Base-by-base conservation (phyloP, 2,797 vertebrate genomes). In the Brachyalestes nurse region DNA sequence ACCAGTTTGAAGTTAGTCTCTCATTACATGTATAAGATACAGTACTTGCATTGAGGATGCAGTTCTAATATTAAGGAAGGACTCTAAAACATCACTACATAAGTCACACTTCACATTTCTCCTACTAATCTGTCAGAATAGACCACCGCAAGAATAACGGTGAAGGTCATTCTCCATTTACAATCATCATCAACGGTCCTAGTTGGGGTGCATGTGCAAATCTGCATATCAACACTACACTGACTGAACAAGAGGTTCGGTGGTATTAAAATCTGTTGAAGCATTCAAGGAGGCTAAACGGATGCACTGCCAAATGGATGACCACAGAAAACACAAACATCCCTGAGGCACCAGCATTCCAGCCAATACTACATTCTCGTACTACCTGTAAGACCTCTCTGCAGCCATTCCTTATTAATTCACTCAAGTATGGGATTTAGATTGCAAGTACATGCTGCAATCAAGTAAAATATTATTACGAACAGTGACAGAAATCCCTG, bases 301-400 rank as follows among this genome's bases (percentile, higher is more conserved):
- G 57, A 58, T 28, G 51, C 10, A 58, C 25, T 77, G 16, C n/a
- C 55, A 34, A 61, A 40, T 0, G n/a, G n/a, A 25, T n/a, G 13
- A 62, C 49, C 19, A 55, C 16, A 73, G 21, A 72, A 28, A 58
- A 77, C 21, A 21, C 16, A 57, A 80, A 80, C 57, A 67, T 83
- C 78, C 77, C 71, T 77, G 79, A 82, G 79, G 61, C 49, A 65
- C 38, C 23, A 34, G 23, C 45, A 70, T 7, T 53, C 16, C 70
- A 55, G 70, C 4, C 47, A 28, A 53, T 72, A 19, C 9, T 55
- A 72, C 25, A 55, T 19, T 8, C 16, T 16, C 2, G 9, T 72
- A 6, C 21, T 49, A 23, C 6, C 28, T 51, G 21, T 70, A 70
- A 23, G 28, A 25, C 45, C 25, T 17, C 2, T 7, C 13, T 28